Evolutionary conservation across 2,797 vertebrate genomes (phyloP).

Genomic region (Scarus forsteni): DNA sequence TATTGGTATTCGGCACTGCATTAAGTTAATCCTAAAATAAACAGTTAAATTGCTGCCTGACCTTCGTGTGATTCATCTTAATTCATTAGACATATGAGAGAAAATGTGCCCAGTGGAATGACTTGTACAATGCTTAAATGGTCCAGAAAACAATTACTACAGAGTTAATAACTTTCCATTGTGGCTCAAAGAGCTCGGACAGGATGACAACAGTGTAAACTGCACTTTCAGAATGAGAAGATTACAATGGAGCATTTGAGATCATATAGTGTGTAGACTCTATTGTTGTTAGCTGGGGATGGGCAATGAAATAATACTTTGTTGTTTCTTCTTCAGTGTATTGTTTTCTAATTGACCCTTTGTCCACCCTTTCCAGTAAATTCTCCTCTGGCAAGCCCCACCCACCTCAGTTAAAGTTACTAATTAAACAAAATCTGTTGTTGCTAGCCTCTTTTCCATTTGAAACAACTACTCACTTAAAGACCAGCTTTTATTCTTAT

Average conservation of each 20-base stretch:
- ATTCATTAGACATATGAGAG: slow-evolving; percentile 38
- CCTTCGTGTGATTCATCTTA: slow-evolving; percentile 47
- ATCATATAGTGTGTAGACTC: too few relatives aligned
- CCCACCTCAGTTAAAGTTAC: too few relatives aligned
- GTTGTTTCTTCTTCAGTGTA: too few relatives aligned
- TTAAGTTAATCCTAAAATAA: slow-evolving; percentile 66
- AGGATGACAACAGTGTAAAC: slow-evolving; percentile 24
- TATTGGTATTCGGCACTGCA: slow-evolving; percentile 32
- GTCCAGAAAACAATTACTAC: slow-evolving; percentile 54
- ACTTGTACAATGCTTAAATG: slow-evolving; percentile 34
- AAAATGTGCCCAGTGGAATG: slow-evolving; percentile 32
- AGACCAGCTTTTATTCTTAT: too few relatives aligned
- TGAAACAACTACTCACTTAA: too few relatives aligned
- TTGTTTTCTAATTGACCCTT: too few relatives aligned
- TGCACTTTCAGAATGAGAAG: slow-evolving; percentile 1
- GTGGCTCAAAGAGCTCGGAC: slow-evolving; percentile 23
- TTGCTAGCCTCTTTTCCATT: too few relatives aligned
- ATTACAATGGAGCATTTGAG: slow-evolving; percentile 12
- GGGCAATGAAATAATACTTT: too few relatives aligned
- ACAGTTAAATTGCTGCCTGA: slow-evolving; percentile 24
- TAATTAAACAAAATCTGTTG: too few relatives aligned
- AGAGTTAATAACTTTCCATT: slow-evolving; percentile 41
- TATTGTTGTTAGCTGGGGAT: too few relatives aligned
- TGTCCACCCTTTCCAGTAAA: too few relatives aligned
- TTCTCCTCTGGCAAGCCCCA: too few relatives aligned